phyloP scores from a whole-genome alignment of 2,888 invertebrate genomes.

The Tiliacea citrago region DNA sequence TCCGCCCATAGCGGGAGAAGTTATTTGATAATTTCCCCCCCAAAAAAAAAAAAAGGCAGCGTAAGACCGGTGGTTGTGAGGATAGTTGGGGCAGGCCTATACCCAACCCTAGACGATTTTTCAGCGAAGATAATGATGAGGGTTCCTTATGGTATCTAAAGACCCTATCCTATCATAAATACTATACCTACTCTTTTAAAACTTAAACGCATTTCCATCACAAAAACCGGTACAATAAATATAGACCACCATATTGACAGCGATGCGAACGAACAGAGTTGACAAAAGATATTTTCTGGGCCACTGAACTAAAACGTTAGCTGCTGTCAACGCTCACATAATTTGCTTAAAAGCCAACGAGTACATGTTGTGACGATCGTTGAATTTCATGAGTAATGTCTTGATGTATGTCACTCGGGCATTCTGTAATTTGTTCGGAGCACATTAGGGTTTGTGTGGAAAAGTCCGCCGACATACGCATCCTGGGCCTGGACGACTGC shows the following conservation, averaged over 20 bases:
- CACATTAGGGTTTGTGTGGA: conserved; percentile 23
- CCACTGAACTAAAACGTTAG: conserved; percentile 60
- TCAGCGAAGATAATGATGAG: neutral
- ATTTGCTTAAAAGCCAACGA: conserved; percentile 62
- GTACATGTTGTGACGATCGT: conserved; percentile 49
- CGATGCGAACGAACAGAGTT: conserved; percentile 27
- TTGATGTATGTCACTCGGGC: conserved; percentile 52
- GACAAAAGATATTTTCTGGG: conserved; percentile 53
- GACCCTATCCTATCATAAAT: neutral
- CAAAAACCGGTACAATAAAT: neutral
- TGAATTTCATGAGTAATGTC: conserved; percentile 53
- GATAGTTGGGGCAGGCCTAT: neutral
- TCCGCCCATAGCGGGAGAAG: too few species aligned
- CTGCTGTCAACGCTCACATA: conserved; percentile 46
- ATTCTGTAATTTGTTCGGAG: conserved; percentile 45
- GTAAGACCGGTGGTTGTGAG: neutral
- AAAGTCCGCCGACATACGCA: too few species aligned
- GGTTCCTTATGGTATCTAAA: neutral
- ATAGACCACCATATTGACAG: conserved; percentile 9
- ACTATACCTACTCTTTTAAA: too few species aligned
- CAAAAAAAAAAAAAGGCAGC: too few species aligned
- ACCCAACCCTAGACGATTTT: too few species aligned
- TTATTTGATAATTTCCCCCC: too few species aligned
- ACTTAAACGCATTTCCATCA: neutral
- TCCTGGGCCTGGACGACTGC: too few species aligned